These are phyloP conservation scores for Vanessa cardui DNA, from an alignment of 2,888 invertebrate species.

Conservation along the genomic window DNA sequence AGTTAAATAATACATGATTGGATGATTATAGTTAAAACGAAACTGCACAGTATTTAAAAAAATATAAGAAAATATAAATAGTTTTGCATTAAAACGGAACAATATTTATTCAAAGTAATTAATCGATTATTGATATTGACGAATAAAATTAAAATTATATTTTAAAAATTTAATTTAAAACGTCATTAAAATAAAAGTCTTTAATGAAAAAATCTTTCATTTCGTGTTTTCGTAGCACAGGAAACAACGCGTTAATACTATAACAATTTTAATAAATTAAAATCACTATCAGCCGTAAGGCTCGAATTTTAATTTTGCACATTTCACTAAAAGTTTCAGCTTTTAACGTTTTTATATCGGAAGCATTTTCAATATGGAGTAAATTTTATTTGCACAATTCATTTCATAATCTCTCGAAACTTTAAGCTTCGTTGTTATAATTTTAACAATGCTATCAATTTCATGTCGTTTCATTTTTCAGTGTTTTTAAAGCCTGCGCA, in stretches of 20 bases:
- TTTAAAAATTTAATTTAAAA: constrained; percentile 6
- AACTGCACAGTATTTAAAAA: too few species aligned
- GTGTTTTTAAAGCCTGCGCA: neutral
- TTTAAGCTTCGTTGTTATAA: constrained; percentile 7
- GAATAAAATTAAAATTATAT: neutral
- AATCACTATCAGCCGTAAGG: constrained; percentile 41
- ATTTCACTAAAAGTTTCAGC: constrained; percentile 46
- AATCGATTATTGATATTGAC: too few species aligned
- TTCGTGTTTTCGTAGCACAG: constrained; percentile 20
- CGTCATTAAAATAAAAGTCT: constrained; percentile 19
- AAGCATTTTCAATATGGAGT: constrained; percentile 45
- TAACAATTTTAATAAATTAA: constrained; percentile 36
- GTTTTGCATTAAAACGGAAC: too few species aligned
- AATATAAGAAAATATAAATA: too few species aligned
- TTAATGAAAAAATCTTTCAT: constrained; percentile 28
- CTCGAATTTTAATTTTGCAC: constrained; percentile 44
- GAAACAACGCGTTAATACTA: constrained; percentile 25
- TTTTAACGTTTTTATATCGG: constrained; percentile 46
- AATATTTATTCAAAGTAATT: too few species aligned
- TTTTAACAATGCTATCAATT: constrained; percentile 15
- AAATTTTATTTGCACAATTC: constrained; percentile 42
- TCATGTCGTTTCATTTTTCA: neutral
- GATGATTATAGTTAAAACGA: too few species aligned
- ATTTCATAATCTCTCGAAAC: constrained; percentile 17
- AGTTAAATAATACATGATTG: too few species aligned